Conservation (phyloP, 2,113 vertebrate species). For the Ciconia boyciana region DNA sequence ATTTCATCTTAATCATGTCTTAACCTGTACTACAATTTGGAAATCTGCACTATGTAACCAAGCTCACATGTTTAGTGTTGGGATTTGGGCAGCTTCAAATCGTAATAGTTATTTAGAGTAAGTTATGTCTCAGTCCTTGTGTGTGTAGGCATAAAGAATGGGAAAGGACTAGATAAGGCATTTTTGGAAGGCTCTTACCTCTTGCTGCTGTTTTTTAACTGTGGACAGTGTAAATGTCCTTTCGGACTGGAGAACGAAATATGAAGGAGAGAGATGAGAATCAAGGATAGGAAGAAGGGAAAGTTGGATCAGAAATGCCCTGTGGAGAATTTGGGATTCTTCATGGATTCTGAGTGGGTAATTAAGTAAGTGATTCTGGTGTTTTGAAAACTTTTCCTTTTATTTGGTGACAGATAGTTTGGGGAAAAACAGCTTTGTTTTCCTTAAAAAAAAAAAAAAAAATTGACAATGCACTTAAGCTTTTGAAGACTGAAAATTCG, state of each 20-base stretch:
- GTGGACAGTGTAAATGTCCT: not conserved
- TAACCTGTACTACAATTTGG: not conserved
- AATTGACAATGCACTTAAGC: not conserved
- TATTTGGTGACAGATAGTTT: not conserved
- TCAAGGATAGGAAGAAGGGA: not conserved
- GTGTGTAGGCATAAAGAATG: not conserved
- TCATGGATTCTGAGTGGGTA: not conserved
- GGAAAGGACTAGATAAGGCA: not conserved
- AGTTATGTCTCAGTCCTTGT: not conserved
- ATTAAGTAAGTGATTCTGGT: not conserved
- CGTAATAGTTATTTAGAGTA: not conserved
- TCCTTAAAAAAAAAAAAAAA: not conserved
- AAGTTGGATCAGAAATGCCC: not conserved
- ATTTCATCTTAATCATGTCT: not conserved
- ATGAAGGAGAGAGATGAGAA: not conserved
- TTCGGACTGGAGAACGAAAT: not conserved
- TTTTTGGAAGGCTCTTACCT: not conserved
- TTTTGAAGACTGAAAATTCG: not conserved
- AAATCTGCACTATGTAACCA: not conserved
- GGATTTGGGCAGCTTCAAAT: not conserved
- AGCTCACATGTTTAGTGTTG: not conserved
- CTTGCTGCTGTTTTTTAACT: not conserved
- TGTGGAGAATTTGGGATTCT: not conserved
- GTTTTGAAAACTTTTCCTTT: not conserved
- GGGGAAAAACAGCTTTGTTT: not conserved